phyloP scores from a whole-genome alignment of 92 coral and sea anemone species.

The Porites rus region DNA sequence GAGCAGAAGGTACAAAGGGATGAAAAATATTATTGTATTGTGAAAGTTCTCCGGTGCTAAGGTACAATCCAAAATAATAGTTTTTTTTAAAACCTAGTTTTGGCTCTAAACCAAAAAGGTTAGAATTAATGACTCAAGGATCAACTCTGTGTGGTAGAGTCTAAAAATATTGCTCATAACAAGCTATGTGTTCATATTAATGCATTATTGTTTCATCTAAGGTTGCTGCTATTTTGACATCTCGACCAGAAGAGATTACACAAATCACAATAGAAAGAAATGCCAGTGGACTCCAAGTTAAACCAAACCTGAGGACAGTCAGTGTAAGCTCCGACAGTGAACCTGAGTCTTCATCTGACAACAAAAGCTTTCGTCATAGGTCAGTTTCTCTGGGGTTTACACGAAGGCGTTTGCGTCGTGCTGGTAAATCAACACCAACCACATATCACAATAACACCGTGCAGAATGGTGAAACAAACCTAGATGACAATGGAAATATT shows the following conservation, averaged over 20 bases:
- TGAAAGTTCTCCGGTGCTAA: too few relatives aligned
- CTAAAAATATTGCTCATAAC: too few relatives aligned
- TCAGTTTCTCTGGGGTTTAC: constrained; percentile 65
- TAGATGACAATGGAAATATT: constrained; percentile 27
- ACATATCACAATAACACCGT: constrained; percentile 7
- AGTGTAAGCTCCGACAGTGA: constrained; percentile 51
- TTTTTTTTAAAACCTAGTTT: too few relatives aligned
- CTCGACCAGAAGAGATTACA: constrained; percentile 68
- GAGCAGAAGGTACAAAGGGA: too few relatives aligned
- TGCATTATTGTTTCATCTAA: constrained; percentile 1
- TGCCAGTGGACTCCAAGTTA: constrained; percentile 16
- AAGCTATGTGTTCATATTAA: too few relatives aligned
- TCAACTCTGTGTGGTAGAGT: too few relatives aligned
- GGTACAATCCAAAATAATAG: too few relatives aligned
- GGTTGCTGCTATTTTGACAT: constrained; percentile 70
- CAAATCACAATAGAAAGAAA: constrained; percentile 83
- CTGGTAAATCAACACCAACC: constrained; percentile 6
- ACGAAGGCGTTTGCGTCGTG: constrained; percentile 27
- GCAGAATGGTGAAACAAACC: constrained; percentile 16
- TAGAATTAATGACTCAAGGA: too few relatives aligned
- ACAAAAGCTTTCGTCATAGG: constrained; percentile 54
- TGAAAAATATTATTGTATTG: too few relatives aligned
- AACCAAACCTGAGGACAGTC: constrained; percentile 20
- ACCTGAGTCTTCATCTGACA: constrained; percentile 26
- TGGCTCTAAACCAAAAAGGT: too few relatives aligned